These are phyloP conservation scores for Erebia epiphron DNA, from an alignment of 2,888 invertebrate genomes.

Conservation along the genomic window DNA sequence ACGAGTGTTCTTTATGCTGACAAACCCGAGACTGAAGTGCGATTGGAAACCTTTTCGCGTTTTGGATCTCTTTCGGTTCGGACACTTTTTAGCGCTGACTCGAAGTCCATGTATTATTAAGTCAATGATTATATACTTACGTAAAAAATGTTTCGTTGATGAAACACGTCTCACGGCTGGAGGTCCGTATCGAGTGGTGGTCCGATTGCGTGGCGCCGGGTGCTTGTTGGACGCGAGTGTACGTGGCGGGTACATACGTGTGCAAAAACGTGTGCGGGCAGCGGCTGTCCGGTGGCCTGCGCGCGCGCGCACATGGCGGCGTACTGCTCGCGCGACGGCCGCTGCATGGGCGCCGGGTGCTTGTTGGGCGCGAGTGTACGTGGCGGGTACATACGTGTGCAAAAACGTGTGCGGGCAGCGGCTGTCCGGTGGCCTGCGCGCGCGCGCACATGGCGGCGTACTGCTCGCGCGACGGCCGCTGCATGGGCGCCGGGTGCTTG, in stretches of 20 bases:
- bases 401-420: conserved; percentile 86
- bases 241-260: conserved; percentile 73
- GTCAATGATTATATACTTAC: too few species aligned
- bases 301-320: conserved; percentile 87
- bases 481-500: conserved; percentile 89
- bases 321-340: conserved; percentile 87
- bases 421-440: conserved; percentile 86
- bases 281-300: conserved; percentile 85
- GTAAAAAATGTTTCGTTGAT: too few species aligned
- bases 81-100: too few species aligned
- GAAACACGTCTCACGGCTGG: too few species aligned
- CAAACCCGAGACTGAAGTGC: too few species aligned
- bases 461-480: conserved; percentile 87
- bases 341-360: conserved; percentile 86
- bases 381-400: conserved; percentile 78
- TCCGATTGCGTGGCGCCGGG: too few species aligned
- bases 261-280: conserved; percentile 86
- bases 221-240: too few species aligned
- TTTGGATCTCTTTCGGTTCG: too few species aligned
- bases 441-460: conserved; percentile 88
- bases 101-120: too few species aligned
- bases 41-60: too few species aligned
- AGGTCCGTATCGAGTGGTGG: too few species aligned
- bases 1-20: too few species aligned
- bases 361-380: background rate